These are phyloP conservation scores for Tetragnatha versicolor DNA, from an alignment of 1,140 invertebrate genomes.

Conservation along the genomic window DNA sequence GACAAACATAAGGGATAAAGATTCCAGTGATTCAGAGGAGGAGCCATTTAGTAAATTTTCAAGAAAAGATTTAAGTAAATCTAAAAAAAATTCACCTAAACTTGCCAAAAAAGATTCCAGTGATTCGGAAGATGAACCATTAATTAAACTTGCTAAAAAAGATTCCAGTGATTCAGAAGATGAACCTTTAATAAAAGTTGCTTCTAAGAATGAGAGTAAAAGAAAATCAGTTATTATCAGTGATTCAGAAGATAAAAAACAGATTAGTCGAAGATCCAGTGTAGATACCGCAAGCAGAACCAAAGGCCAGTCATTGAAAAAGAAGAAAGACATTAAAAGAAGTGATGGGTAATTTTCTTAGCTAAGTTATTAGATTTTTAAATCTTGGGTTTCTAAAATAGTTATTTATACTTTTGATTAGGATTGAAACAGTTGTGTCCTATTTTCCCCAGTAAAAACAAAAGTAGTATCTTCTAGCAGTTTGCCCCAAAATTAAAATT, in stretches of 20 bases:
- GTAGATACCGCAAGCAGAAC: not conserved
- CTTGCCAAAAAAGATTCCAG: not conserved
- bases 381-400: no score
- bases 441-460: no score
- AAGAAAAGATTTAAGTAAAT: not conserved
- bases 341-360: not conserved
- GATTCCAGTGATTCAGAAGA: not conserved
- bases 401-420: no score
- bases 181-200: not conserved
- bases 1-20: not conserved
- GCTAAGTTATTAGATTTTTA: no score
- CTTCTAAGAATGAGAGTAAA: not conserved
- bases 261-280: not conserved
- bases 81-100: not conserved
- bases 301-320: not conserved
- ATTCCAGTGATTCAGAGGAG: not conserved
- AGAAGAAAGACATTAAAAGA: not conserved
- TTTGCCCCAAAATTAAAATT: no score
- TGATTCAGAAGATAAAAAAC: not conserved
- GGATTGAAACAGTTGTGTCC: no score
- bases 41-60: not conserved
- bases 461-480: no score
- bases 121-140: slow-evolving; percentile 14
- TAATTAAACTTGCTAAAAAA: not conserved
- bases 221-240: not conserved